Base-by-base conservation (phyloP, 1,140 invertebrate species). In the Neuroterus valhalla region DNA sequence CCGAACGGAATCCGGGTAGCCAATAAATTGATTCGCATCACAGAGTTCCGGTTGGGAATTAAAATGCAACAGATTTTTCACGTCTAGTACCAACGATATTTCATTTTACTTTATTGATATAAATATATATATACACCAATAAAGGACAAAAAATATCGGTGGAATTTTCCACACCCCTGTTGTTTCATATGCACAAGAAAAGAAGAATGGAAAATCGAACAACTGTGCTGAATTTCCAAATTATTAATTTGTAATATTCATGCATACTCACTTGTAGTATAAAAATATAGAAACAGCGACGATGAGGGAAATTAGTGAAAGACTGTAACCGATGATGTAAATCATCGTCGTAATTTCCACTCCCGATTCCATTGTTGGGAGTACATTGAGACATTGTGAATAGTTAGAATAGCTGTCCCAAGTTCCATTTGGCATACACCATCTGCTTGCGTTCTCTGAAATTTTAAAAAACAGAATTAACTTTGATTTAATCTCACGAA, bases 211-310 rank as follows among this genome's bases (percentile, higher is more conserved):
- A 68, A 66, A 26, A 50, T 50, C 46, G 8, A 3, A 52, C n/a
- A 74, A 52, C 11, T 43, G 50, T 70, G 52, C 46, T 67, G 26
- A 12, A 19, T 17, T 62, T 62, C 17, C 17, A 68, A 68, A 70
- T n/a, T 50, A 69, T 72, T 46, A 3, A 38, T 62, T 17, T 23
- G 5, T 5, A 68, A 45, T 21, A 12, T 45, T 45, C 21, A 14
- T 15, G 2, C 31, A 52, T 45, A 81, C 93, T 93, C 91, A 96
- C 95, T 96, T 96, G 91, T 95, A 96, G 86, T 95, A 95, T 44
- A 96, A 87, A 88, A 96, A 96, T 77, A 96, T 96, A 77, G 92
- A 92, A 43, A 96, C 92, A 21, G 96, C 96, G 38, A 95, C 90
- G 12, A 93, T 88, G 14, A 96, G 91, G 0, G 94, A 94, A n/a